phyloP scores from a whole-genome alignment of 1,140 invertebrate genomes.

The Wasmannia auropunctata region DNA sequence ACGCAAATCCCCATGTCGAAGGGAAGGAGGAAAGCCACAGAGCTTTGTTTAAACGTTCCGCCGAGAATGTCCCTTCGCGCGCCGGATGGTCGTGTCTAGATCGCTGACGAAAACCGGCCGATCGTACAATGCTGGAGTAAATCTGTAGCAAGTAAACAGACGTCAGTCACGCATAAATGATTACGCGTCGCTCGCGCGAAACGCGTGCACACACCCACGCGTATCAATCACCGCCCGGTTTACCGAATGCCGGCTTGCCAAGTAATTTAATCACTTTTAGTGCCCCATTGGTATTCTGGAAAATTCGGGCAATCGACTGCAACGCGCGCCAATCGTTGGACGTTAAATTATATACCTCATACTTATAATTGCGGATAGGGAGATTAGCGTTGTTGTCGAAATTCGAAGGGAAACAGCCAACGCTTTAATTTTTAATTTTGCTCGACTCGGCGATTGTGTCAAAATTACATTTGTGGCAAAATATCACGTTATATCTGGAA shows the following conservation, averaged over 20 bases:
- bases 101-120: slow-evolving; percentile 9
- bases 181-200: slow-evolving; percentile 48
- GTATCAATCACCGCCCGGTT: slow-evolving; percentile 72
- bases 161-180: slow-evolving; percentile 71
- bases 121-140: slow-evolving; percentile 30
- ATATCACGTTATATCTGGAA: background rate
- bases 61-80: background rate
- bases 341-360: slow-evolving; percentile 60
- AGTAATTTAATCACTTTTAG: slow-evolving; percentile 75
- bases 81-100: background rate
- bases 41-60: slow-evolving; percentile 18
- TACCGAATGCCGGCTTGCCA: slow-evolving; percentile 68
- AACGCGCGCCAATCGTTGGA: slow-evolving; percentile 26
- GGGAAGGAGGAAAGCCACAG: background rate
- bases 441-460: background rate
- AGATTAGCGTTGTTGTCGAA: background rate
- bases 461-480: background rate
- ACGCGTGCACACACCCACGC: slow-evolving; percentile 44
- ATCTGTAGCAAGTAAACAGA: slow-evolving; percentile 69
- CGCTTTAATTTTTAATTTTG: slow-evolving; percentile 8
- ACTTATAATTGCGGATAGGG: background rate
- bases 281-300: slow-evolving; percentile 66
- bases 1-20: background rate
- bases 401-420: background rate
- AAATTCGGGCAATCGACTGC: slow-evolving; percentile 67